Conservation (phyloP, 1,140 invertebrate species). For the Drosophila nannoptera region DNA sequence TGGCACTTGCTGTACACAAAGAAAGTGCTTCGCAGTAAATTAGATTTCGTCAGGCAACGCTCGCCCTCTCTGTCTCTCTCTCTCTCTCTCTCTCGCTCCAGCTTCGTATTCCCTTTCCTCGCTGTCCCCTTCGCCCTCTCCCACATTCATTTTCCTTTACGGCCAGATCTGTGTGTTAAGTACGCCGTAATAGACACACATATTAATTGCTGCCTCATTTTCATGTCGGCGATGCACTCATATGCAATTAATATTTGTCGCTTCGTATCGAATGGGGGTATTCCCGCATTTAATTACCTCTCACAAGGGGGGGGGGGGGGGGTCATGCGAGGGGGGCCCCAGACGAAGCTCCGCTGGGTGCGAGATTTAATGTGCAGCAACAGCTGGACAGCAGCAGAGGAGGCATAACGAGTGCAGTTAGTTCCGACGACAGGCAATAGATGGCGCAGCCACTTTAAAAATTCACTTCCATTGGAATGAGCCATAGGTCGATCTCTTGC, state of each 20-base stretch:
- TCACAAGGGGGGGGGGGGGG: constrained; percentile 16
- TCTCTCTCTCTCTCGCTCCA: too few relatives aligned
- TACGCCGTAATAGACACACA: constrained; percentile 16
- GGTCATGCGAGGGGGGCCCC: background rate
- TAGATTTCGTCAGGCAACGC: constrained; percentile 64
- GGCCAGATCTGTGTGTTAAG: too few relatives aligned
- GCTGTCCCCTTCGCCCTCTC: too few relatives aligned
- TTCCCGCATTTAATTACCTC: constrained; percentile 64
- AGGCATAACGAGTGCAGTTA: constrained; percentile 13
- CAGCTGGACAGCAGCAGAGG: constrained; percentile 35
- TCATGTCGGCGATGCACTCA: constrained; percentile 60
- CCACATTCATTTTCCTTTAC: too few relatives aligned
- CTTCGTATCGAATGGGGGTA: constrained; percentile 24
- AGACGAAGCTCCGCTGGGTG: background rate
- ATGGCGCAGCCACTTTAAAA: too few relatives aligned
- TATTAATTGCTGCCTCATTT: constrained; percentile 74
- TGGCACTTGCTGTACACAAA: too few relatives aligned
- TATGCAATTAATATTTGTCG: constrained; percentile 77
- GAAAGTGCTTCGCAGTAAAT: constrained; percentile 36
- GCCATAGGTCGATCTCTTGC: too few relatives aligned
- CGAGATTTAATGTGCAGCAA: constrained; percentile 28
- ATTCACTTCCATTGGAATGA: too few relatives aligned
- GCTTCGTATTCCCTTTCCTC: too few relatives aligned
- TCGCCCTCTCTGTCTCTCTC: too few relatives aligned
- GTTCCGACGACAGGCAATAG: background rate